These are phyloP conservation scores for Campoletis raptor DNA, from an alignment of 2,888 invertebrate genomes.

Conservation along the genomic window DNA sequence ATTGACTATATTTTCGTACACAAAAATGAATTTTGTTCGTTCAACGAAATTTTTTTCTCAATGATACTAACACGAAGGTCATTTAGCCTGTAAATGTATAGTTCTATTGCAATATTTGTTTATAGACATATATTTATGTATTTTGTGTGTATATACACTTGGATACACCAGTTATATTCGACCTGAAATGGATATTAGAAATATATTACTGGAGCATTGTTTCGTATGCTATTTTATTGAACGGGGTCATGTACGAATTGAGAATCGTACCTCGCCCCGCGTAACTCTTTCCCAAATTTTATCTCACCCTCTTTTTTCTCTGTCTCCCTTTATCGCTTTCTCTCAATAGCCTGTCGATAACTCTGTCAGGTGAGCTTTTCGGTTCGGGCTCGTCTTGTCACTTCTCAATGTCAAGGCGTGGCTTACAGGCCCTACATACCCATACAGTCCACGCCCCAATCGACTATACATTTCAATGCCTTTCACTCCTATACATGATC, in stretches of 20 bases:
- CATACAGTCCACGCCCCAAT: background rate
- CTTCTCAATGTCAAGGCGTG: conserved; percentile 58
- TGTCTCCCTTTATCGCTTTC: background rate
- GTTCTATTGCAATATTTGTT: background rate
- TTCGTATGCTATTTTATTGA: conserved; percentile 59
- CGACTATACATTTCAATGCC: background rate
- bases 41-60: too few relatives aligned
- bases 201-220: conserved; percentile 61
- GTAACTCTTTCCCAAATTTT: conserved; percentile 37
- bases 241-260: conserved; percentile 56
- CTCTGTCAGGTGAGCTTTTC: conserved; percentile 45
- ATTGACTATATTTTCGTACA: too few relatives aligned
- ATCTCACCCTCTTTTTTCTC: background rate
- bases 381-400: conserved; percentile 10
- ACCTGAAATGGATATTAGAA: conserved; percentile 48
- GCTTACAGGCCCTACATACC: background rate
- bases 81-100: conserved; percentile 40
- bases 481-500: background rate
- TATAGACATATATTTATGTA: background rate
- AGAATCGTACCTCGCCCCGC: conserved; percentile 20
- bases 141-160: background rate
- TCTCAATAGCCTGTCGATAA: conserved; percentile 28
- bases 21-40: too few relatives aligned
- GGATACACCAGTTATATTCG: conserved; percentile 5
- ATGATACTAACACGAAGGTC: conserved; percentile 50